Evolutionary conservation across 2,113 vertebrate species (phyloP), one percentile per base, ranked within the genome.

Genomic region (Lanius ludovicianus): DNA sequence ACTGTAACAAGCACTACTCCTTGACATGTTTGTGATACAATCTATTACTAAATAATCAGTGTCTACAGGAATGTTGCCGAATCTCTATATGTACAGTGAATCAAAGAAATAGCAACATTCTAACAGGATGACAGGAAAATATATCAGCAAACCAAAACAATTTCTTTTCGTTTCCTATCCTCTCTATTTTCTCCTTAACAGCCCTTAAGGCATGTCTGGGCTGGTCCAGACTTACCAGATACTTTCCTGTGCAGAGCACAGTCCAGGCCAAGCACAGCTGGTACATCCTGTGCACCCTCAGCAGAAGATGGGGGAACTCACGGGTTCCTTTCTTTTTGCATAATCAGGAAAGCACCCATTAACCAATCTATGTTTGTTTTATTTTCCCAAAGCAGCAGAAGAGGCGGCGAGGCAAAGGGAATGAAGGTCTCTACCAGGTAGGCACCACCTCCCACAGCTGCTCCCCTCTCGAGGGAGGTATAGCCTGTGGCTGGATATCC

Each of bases 361-460:
- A 63, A 97, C 60, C 35, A 46, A 93, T 46, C 33, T 31, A 0
- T 4, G 24, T 30, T 59, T 74, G 7, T 83, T 71, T 94, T 62
- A 19, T 41, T 84, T 88, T 57, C 88, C 33, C 44, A 30, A 81
- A 95, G 64, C 97, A 97, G 63, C 98, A 98, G 96, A 96, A 98
- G 96, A 96, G 97, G 56, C 97, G 97, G 41, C 97, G 98, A 95
- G 98, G 97, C 85, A 99, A 98, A 95, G 98, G 97, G 16, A 97
- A 97, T 0, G 98, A 98, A 5, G 96, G 60, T 11, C 92, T 98
- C 74, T 99, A 99, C 94, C 98, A 99, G 98, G 98, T 99, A 95
- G 80, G 97, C 15, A 69, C 59, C 62, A 9, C 28, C 18, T 14
- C 10, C 21, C 63, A 39, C 39, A 76, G 39, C 56, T 82, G 44